phyloP scores from a whole-genome alignment of 1,140 invertebrate genomes.

The Drosophila orena region DNA sequence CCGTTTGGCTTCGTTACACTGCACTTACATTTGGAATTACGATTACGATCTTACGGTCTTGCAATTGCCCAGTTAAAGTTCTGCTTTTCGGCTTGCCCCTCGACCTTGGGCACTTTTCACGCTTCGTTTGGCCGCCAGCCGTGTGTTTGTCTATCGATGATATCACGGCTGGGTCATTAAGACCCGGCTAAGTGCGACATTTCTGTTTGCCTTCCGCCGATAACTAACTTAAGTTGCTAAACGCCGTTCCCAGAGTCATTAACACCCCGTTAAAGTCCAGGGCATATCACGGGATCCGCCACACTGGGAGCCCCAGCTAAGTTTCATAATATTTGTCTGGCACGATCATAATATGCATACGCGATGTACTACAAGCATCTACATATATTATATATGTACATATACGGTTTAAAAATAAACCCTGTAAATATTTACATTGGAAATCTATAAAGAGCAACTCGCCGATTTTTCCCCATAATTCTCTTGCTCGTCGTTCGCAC shows the following conservation, averaged over 20 bases:
- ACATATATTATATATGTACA: constrained; percentile 40
- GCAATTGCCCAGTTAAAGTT: constrained; percentile 16
- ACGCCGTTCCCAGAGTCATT: constrained; percentile 54
- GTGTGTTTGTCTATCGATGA: constrained; percentile 45
- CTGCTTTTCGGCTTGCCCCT: constrained; percentile 21
- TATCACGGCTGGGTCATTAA: constrained; percentile 50
- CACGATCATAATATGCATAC: constrained; percentile 51
- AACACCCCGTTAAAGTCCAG: constrained; percentile 46
- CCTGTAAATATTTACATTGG: constrained; percentile 79
- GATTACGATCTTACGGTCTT: background rate
- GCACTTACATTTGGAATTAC: background rate
- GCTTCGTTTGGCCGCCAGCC: constrained; percentile 61
- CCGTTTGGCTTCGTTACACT: constrained; percentile 17
- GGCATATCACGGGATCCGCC: constrained; percentile 30
- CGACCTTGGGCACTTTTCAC: constrained; percentile 60
- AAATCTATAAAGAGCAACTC: constrained; percentile 46
- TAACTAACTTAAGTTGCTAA: constrained; percentile 48
- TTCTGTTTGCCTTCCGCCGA: constrained; percentile 32
- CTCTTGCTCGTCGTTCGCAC: constrained; percentile 8
- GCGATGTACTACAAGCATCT: constrained; percentile 14
- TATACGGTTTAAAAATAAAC: constrained; percentile 76
- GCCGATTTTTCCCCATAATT: constrained; percentile 48
- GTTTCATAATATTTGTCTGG: constrained; percentile 76
- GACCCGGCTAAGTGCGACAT: constrained; percentile 43
- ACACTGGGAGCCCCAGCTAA: constrained; percentile 10